Base-by-base conservation (phyloP, 2,797 vertebrate species). In the Lates japonicus region DNA sequence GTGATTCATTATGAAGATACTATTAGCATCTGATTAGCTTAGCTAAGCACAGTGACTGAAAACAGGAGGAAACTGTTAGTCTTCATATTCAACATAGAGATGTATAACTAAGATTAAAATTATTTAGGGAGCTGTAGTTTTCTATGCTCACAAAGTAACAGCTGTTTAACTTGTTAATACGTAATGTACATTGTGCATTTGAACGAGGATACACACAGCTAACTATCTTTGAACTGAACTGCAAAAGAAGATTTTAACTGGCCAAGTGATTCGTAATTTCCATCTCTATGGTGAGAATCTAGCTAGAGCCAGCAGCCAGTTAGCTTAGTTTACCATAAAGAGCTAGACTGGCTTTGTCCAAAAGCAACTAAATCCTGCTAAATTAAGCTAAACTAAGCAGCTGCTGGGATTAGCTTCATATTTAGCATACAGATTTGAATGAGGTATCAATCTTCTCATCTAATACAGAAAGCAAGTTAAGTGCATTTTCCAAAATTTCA, bases 371-470 rank as follows among this genome's bases (percentile, higher is more conserved):
- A 42, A 42, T 42, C 13, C 12, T 42, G 41, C 41, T 13, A 42
- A 42, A 13, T 9, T 37, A 37, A 37, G 7, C 7, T 72, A 60
- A 22, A 39, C 35, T 52, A 51, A 69, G 19, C 0, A 0, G 12
- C 54, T 61, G 19, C 22, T 51, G n/a, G 51, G 14, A 19, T 51
- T 58, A 65, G 29, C 42, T 52, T 52, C 44, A 59, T 57, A 55
- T 51, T 58, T 3, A 61, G n/a, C 2, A 0, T 5, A 54, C 22
- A 49, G n/a, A 20, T 16, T 58, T 8, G 1, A 33, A 31, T 14
- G 31, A 54, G 20, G 64, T 4, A 49, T 65, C 46, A 69, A 54
- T 44, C 60, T 25, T 66, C 54, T 61, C 48, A 61, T 49, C 25
- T 20, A 22, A 8, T 54, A 61, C 31, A 59, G 55, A 48, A 59